Conservation (phyloP, 2,797 vertebrate genomes). For the Coccyzus lansbergi region DNA sequence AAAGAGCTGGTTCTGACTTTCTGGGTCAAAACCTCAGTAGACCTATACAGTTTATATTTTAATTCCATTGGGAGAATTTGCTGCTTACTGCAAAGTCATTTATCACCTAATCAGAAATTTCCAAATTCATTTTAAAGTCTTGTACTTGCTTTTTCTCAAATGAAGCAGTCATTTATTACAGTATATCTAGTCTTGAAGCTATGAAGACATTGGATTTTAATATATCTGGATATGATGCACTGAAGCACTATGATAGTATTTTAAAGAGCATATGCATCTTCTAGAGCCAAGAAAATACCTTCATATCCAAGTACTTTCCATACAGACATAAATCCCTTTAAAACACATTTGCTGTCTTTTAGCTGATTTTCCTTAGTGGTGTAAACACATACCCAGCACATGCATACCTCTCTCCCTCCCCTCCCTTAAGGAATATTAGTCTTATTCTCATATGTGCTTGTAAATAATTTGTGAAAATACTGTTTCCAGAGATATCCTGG, state of each 20-base stretch:
- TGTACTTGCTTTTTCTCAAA: background rate
- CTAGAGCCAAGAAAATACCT: background rate
- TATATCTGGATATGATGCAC: background rate
- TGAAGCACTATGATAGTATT: background rate
- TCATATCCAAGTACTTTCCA: background rate
- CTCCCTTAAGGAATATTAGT: background rate
- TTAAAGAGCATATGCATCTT: background rate
- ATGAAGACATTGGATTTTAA: background rate
- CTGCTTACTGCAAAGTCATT: background rate
- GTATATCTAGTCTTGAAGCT: background rate
- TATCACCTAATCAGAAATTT: constrained; percentile 8
- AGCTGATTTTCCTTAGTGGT: background rate
- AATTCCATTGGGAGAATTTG: background rate
- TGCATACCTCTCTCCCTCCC: fast-evolving
- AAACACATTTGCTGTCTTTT: background rate
- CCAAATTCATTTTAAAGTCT: constrained; percentile 12
- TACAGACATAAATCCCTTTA: background rate
- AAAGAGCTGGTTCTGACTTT: background rate
- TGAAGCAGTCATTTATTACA: background rate
- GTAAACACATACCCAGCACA: background rate
- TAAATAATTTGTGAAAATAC: background rate
- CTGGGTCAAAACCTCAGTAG: background rate
- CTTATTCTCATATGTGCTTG: background rate
- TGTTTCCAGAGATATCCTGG: background rate
- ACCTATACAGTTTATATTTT: background rate